Percentiles rank a stretch among this genome's conserved stretches.
Evolutionary conservation across 1,140 invertebrate genomes (phyloP).

Genomic region (Nephotettix cincticeps): DNA sequence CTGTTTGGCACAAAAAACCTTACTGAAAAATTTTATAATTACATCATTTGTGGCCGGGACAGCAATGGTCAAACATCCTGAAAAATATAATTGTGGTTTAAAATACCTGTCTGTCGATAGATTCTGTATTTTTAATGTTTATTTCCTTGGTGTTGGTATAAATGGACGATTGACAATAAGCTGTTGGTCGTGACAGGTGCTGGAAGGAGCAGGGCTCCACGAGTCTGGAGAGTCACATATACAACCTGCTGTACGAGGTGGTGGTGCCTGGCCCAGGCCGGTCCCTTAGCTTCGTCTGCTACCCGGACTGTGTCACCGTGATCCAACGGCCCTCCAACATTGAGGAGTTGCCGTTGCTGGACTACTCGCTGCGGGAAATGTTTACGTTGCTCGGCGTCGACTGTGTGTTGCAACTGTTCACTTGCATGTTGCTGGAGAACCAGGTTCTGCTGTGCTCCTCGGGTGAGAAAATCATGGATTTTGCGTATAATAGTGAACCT

Average conservation of each 20-base stretch:
- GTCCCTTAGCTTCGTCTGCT: conserved; percentile 77
- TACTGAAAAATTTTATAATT: no score
- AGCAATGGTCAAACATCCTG: no score
- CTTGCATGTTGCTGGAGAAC: conserved; percentile 94
- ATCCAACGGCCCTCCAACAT: conserved; percentile 56
- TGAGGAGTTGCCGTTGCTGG: conserved; percentile 88
- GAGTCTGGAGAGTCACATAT: conserved; percentile 90
- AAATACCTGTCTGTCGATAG: no score
- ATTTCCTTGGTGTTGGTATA: no score
- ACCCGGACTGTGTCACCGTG: conserved; percentile 59
- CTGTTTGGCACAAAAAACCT: no score
- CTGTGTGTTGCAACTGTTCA: conserved; percentile 90
- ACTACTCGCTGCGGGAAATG: conserved; percentile 87
- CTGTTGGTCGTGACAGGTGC: conserved; percentile 27
- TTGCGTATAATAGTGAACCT: no score
- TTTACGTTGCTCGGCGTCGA: conserved; percentile 87
- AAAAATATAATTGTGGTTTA: no score
- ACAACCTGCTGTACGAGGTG: conserved; percentile 93
- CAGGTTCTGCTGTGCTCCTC: conserved; percentile 92
- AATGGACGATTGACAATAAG: no score
- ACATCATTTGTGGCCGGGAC: no score
- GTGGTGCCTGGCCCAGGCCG: conserved; percentile 84
- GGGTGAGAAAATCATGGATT: no score
- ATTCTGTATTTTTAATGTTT: no score
- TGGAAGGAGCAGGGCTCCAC: conserved; percentile 51